Conservation (phyloP, 2,797 vertebrate genomes). For the Perdix hodgsoniae region DNA sequence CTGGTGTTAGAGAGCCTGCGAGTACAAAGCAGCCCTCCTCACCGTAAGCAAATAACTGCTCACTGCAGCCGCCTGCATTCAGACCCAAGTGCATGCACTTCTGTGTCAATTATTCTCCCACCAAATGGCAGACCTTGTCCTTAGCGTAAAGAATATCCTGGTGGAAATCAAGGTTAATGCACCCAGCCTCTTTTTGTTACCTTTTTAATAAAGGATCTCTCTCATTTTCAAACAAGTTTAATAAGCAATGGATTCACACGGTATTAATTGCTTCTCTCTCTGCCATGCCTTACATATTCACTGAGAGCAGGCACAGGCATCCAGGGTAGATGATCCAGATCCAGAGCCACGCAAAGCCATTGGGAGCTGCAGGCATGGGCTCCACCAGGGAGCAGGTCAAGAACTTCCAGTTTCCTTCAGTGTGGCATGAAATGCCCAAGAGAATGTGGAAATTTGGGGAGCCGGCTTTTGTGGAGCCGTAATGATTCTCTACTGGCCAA, state of each 20-base stretch:
- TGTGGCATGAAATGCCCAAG: neutral
- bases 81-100: neutral
- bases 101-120: neutral
- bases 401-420: neutral
- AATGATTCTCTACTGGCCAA: neutral
- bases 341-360: neutral
- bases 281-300: neutral
- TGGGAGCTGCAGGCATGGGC: neutral
- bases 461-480: neutral
- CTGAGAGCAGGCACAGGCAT: neutral
- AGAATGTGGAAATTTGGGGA: neutral
- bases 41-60: neutral
- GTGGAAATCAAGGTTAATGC: neutral
- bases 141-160: accelerated
- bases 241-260: neutral
- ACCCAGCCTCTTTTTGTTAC: neutral
- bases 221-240: neutral
- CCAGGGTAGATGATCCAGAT: too few species aligned
- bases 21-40: neutral
- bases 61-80: neutral
- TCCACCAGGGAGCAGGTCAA: neutral
- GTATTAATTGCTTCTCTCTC: neutral
- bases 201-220: neutral
- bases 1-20: constrained; percentile 45
- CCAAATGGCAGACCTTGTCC: neutral